Conservation (phyloP, 1,140 invertebrate species). For the Tetramorium simillimum region DNA sequence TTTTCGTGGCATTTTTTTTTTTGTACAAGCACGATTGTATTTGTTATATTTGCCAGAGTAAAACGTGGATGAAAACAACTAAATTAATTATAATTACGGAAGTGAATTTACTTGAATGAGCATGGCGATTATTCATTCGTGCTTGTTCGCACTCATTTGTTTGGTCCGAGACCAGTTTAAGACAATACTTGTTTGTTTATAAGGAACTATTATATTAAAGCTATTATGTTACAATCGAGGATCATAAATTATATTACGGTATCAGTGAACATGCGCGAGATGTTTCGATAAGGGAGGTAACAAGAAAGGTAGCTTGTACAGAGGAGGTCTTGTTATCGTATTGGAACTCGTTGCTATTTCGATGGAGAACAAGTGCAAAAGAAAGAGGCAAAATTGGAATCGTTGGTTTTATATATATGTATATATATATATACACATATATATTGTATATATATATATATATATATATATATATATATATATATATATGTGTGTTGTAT, state of each 20-base stretch:
- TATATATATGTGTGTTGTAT: too few relatives aligned
- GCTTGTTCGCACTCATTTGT: not conserved
- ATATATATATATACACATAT: too few relatives aligned
- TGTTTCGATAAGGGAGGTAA: slow-evolving; percentile 32
- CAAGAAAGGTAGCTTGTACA: not conserved
- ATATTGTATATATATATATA: not conserved
- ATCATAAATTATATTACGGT: slow-evolving; percentile 10
- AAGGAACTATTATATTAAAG: slow-evolving; percentile 5
- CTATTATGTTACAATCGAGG: not conserved
- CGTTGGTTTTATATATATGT: not conserved
- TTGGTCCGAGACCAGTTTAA: not conserved
- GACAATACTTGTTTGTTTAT: not conserved
- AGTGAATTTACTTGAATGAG: not conserved
- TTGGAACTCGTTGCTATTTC: not conserved
- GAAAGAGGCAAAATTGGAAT: not conserved
- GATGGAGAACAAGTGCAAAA: not conserved
- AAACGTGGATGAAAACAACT: not conserved
- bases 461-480: too few relatives aligned
- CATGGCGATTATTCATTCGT: not conserved
- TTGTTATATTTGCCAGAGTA: not conserved
- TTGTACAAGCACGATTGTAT: not conserved
- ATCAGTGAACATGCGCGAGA: not conserved
- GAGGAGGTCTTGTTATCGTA: slow-evolving; percentile 9
- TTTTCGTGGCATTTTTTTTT: not conserved
- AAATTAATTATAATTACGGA: not conserved